Evolutionary conservation across 2,797 vertebrate genomes (phyloP), one percentile per base, ranked within the genome.

Genomic region (Cossypha niveicapilla): DNA sequence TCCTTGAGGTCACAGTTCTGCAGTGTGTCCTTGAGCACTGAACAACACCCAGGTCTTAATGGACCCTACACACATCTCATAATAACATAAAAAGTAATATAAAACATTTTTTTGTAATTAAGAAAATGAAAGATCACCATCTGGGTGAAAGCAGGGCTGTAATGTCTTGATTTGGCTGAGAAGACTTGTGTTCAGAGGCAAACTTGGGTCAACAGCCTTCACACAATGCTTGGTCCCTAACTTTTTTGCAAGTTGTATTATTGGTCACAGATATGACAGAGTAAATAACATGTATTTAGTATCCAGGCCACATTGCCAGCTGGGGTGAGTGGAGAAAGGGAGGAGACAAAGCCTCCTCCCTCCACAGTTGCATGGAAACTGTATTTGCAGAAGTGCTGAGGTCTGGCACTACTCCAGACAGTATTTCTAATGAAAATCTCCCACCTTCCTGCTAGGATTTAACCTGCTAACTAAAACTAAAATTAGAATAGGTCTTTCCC

Each of bases 111-210:
- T 48, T 47, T 66, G 18, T 7, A 50, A 65, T 39, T 21, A 39
- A 54, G 44, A 54, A 54, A 56, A 77, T 8, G 13, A 30, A 74
- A 68, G 3, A 48, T 51, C 35, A 42, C n/a, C 8, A 18, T 30
- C 21, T 48, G 48, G 15, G 18, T 73, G 39, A 58, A 70, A 66
- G 7, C 11, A 86, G 13, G 9, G 24, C 10, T 50, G 37, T 5
- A 39, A 35, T 11, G 11, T 18, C 34, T 45, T 58, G 24, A 27
- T 93, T 77, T 83, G 34, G 17, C 35, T 70, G 42, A 48, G 13
- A 12, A 6, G 18, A 42, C 25, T 67, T 0, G 0, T 48, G 45
- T 5, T 71, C n/a, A 2, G 7, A 11, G 32, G 18, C 37, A 70
- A 19, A 47, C 14, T 18, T 54, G 8, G 5, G 25, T 85, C 19